phyloP scores from a whole-genome alignment of 2,797 vertebrate species.

The Clarias pachynema region DNA sequence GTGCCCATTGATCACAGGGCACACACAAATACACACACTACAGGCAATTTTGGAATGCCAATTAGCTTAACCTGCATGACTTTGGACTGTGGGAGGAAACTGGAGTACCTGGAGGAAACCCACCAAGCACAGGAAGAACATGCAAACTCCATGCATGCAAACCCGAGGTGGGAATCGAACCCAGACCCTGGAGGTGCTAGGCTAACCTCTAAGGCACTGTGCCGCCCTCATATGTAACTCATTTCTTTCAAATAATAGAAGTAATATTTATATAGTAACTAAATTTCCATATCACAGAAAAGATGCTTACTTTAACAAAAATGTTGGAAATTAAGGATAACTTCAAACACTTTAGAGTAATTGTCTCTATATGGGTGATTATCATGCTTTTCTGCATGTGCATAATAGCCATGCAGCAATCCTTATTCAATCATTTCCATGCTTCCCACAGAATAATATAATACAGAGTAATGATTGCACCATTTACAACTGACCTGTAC shows the following conservation, averaged over 20 bases:
- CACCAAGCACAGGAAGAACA: no score
- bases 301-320: not conserved
- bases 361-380: not conserved
- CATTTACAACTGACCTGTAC: not conserved
- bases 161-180: no score
- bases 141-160: no score
- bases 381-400: not conserved
- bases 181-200: no score
- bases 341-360: not conserved
- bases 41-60: no score
- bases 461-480: not conserved
- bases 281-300: not conserved
- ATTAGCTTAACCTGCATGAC: no score
- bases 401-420: not conserved
- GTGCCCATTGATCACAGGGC: no score
- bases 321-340: not conserved
- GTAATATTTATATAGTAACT: not conserved
- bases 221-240: no score
- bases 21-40: no score
- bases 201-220: no score
- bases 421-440: not conserved
- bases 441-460: slow-evolving; percentile 29
- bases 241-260: not conserved
- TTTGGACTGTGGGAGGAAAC: no score
- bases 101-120: no score